A percentile compares a stretch with the other conserved stretches of the same genome.
These are phyloP conservation scores for Coenonympha glycerion DNA, from an alignment of 2,888 invertebrate genomes.

Conservation along the genomic window DNA sequence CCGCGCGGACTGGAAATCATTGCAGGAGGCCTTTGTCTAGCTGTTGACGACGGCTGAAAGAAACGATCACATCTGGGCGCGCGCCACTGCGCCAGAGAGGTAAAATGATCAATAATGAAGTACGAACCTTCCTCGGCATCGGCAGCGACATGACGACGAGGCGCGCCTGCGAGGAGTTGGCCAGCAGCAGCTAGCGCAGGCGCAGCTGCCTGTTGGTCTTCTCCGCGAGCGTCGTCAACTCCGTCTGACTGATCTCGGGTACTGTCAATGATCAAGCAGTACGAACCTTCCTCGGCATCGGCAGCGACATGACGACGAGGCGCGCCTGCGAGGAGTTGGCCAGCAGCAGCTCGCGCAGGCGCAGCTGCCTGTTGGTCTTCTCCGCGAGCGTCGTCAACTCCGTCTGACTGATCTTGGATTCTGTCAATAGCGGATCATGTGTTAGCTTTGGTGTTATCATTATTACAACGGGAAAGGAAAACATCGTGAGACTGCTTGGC, in stretches of 20 bases:
- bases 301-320: constrained; percentile 97
- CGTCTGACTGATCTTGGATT: constrained; percentile 80
- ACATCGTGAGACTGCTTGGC: too few species aligned
- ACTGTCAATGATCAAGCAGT: constrained; percentile 51
- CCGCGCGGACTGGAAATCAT: too few species aligned
- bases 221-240: constrained; percentile 83
- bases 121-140: constrained; percentile 85
- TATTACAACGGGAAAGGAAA: too few species aligned
- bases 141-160: constrained; percentile 97
- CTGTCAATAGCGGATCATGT: constrained; percentile 44
- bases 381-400: constrained; percentile 85
- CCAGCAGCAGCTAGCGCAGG: constrained; percentile 89
- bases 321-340: constrained; percentile 90
- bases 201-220: constrained; percentile 94
- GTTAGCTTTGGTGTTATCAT: too few species aligned
- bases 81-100: too few species aligned
- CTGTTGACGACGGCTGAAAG: too few species aligned
- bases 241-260: constrained; percentile 81
- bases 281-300: constrained; percentile 87
- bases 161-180: constrained; percentile 90
- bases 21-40: too few species aligned
- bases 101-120: too few species aligned
- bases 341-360: constrained; percentile 90
- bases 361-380: constrained; percentile 92
- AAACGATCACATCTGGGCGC: too few species aligned